Evolutionary conservation across 2,797 vertebrate genomes (phyloP).

Genomic region (Mionectes olivaceus): DNA sequence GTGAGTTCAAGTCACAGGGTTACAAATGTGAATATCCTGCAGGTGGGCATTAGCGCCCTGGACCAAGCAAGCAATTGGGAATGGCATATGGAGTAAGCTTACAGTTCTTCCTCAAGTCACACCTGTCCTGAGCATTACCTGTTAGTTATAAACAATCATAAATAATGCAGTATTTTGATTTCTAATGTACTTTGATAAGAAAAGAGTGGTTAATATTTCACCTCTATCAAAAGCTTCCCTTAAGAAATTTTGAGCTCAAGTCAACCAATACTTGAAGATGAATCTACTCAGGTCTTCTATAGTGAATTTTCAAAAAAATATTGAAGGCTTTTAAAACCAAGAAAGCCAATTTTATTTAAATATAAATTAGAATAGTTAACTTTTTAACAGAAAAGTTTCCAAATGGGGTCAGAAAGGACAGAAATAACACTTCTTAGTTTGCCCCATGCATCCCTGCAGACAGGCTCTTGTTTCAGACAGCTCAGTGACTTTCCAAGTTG

Average conservation of each 20-base stretch:
- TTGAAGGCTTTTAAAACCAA: background rate
- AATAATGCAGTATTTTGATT: background rate
- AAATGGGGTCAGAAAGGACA: background rate
- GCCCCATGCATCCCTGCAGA: background rate
- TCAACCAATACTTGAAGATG: background rate
- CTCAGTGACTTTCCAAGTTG: background rate
- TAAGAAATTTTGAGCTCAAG: background rate
- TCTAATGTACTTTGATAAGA: background rate
- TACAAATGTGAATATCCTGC: background rate
- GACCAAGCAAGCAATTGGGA: background rate
- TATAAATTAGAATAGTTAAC: background rate
- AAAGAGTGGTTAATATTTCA: background rate
- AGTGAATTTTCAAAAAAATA: background rate
- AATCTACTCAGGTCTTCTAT: background rate
- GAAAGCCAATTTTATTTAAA: background rate
- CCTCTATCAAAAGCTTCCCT: background rate
- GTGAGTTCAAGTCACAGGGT: background rate
- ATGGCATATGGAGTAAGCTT: rapidly evolving
- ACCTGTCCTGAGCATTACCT: background rate
- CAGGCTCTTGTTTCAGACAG: background rate
- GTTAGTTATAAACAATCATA: background rate
- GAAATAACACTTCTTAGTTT: background rate
- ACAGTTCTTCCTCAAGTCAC: background rate
- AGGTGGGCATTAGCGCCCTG: background rate
- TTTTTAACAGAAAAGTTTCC: background rate